Evolutionary conservation across 2,113 vertebrate species (phyloP).

Genomic region (Brachyhypopomus gauderio): DNA sequence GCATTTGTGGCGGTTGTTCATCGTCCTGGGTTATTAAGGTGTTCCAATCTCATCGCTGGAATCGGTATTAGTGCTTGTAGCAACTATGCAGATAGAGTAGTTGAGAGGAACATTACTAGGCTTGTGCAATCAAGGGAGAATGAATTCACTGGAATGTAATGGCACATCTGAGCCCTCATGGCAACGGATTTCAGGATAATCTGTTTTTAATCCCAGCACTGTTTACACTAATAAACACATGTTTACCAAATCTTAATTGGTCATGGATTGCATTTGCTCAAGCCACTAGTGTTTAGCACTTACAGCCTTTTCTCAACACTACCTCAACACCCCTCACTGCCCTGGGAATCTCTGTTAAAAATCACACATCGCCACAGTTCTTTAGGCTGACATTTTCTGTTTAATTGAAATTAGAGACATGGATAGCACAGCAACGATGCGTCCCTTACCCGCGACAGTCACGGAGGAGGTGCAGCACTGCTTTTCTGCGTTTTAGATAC

Average conservation of each 20-base stretch:
- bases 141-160: constrained; percentile 27
- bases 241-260: constrained; percentile 42
- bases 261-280: constrained; percentile 13
- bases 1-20: constrained; percentile 69
- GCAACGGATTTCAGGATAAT: constrained; percentile 47
- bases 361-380: constrained; percentile 5
- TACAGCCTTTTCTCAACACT: constrained; percentile 16
- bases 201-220: constrained; percentile 43
- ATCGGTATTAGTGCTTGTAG: constrained; percentile 75
- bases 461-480: neutral
- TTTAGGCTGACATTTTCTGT: constrained; percentile 29
- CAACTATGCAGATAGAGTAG: constrained; percentile 76
- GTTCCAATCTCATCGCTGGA: constrained; percentile 57
- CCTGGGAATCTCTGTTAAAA: neutral
- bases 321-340: neutral
- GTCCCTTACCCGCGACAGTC: neutral
- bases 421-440: constrained; percentile 7
- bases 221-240: constrained; percentile 48
- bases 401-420: constrained; percentile 34
- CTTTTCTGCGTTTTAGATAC: neutral
- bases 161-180: constrained; percentile 25
- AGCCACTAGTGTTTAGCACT: constrained; percentile 36
- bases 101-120: constrained; percentile 71
- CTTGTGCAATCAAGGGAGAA: constrained; percentile 46
- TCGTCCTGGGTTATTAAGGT: constrained; percentile 70